A percentile compares a stretch with the other conserved stretches of the same genome.
phyloP scores from a whole-genome alignment of 2,113 vertebrate genomes.

The Sapajus apella region DNA sequence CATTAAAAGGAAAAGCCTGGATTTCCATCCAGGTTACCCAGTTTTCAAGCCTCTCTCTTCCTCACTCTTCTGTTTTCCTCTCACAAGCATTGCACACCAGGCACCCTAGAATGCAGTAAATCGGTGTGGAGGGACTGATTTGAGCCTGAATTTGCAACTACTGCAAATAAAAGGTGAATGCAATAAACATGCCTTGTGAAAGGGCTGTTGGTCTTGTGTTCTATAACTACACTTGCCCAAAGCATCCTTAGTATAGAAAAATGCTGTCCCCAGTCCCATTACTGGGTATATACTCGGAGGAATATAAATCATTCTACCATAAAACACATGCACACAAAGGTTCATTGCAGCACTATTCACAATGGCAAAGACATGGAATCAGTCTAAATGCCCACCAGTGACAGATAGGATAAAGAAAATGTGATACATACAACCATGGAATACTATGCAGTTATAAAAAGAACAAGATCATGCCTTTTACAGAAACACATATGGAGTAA shows the following conservation, averaged over 20 bases:
- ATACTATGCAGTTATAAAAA: too few relatives aligned
- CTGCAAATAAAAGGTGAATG: neutral
- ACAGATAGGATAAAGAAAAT: too few relatives aligned
- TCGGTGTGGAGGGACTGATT: neutral
- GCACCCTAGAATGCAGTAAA: neutral
- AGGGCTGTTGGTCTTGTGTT: neutral
- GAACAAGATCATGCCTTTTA: too few relatives aligned
- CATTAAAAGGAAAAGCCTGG: neutral
- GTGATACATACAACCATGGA: too few relatives aligned
- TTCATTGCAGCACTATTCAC: too few relatives aligned
- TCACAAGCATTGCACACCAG: neutral
- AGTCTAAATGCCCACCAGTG: too few relatives aligned
- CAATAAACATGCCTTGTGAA: neutral
- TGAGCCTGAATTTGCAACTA: neutral
- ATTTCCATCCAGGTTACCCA: neutral
- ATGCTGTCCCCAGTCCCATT: neutral
- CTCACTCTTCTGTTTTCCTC: neutral
- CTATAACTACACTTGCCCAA: neutral
- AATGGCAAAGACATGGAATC: too few relatives aligned
- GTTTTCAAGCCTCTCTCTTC: neutral
- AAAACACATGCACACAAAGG: too few relatives aligned
- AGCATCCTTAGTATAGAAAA: neutral
- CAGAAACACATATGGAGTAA: too few relatives aligned
- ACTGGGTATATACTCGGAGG: too few relatives aligned
- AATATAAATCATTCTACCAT: too few relatives aligned